Conservation (phyloP, 1,140 invertebrate genomes). For the Campoletis sonorensis region DNA sequence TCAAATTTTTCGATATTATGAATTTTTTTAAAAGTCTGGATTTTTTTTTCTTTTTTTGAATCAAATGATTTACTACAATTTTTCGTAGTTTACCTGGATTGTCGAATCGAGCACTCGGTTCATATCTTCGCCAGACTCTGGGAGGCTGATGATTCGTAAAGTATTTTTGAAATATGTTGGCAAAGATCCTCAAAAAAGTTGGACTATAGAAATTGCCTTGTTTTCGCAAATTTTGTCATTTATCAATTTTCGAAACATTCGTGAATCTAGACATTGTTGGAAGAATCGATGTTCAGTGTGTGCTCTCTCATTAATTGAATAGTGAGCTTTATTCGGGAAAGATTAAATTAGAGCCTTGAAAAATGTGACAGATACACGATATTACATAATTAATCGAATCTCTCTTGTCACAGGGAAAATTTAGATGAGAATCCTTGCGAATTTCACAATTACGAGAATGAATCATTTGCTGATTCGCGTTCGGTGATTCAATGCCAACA, state of each 20-base stretch:
- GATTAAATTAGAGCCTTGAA: background rate
- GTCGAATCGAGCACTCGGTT: background rate
- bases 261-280: background rate
- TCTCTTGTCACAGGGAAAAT: background rate
- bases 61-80: no score
- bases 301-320: background rate
- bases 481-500: constrained; percentile 11
- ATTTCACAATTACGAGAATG: constrained; percentile 25
- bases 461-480: constrained; percentile 16
- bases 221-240: no score
- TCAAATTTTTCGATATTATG: no score
- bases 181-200: background rate
- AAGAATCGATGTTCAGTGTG: background rate
- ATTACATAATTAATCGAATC: background rate
- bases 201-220: no score
- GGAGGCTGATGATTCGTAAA: background rate
- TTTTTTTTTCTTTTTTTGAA: no score
- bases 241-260: background rate
- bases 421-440: constrained; percentile 11
- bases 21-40: no score
- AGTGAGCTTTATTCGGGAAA: background rate
- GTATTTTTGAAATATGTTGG: background rate
- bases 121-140: background rate
- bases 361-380: background rate
- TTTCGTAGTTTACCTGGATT: no score